Evolutionary conservation across 2,888 invertebrate genomes (phyloP), one percentile per base, ranked within the genome.

Genomic region (Erebia epiphron): DNA sequence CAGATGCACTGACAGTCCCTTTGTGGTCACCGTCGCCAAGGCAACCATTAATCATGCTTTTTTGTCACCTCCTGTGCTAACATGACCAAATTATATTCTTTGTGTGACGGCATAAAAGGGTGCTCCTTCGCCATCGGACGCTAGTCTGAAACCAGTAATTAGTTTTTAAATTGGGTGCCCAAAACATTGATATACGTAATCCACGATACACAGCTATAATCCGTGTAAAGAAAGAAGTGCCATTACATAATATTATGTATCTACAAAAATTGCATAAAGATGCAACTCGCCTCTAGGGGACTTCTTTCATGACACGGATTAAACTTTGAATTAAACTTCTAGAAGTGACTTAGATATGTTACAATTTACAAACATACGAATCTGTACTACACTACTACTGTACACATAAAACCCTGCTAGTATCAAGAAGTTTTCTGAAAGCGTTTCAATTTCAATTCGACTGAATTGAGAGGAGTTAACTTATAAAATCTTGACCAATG

Each of bases 121-220:
- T 85, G 86, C 83, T 87, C 80, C 86, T 86, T 83, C 83, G 82
- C 83, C 86, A 85, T 86, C 86, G 83, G 83, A 83, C 87, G 83
- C 89, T 88, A 91, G 90, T 90, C 91, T 86, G 84, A 77, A 72
- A 82, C 82, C 83, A 86, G 86, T 92, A 90, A 93, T 93, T 92
- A 93, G 90, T 90, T 93, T 92, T 91, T 88, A 91, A 91, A 92
- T 93, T 92, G 92, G 92, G 88, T 86, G 82, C 78, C 77, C 71
- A 26, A 62, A 62, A 21, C 62, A 49, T 62, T 14, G 62, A 62
- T 49, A 49, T 14, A 14, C 13, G 8, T 9, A 21, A 49, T 18
- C 13, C 21, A 18, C 21, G 62, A 62, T n/a, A 62, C 14, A 41
- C 41, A 60, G 13, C 13, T 54, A 54, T 3, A 16, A 16, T 35